A percentile compares a stretch with the other conserved stretches of the same genome.
Evolutionary conservation across 2,888 invertebrate species (phyloP).

Genomic region (Ectemnius continuus): DNA sequence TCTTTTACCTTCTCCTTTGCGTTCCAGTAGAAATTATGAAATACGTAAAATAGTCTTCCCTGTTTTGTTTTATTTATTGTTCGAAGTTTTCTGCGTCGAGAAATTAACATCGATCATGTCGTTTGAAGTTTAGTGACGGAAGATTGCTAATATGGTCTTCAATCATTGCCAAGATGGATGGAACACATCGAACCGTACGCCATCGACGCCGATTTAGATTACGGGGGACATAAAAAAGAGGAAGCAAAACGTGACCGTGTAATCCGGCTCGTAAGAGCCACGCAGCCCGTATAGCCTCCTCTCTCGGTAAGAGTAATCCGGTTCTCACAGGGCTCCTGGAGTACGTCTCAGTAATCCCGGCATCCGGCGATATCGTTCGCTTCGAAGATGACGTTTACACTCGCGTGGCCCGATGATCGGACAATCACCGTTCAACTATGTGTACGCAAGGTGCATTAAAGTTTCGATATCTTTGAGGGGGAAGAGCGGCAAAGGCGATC

Average conservation of each 20-base stretch:
- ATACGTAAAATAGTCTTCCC: no score
- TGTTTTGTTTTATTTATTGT: no score
- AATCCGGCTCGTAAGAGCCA: slow-evolving; percentile 40
- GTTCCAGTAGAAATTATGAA: not conserved
- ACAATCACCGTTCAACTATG: slow-evolving; percentile 40
- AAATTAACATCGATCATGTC: not conserved
- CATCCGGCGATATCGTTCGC: slow-evolving; percentile 46
- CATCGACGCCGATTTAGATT: slow-evolving; percentile 49
- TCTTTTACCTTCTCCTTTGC: slow-evolving; percentile 32
- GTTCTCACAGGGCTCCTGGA: slow-evolving; percentile 59
- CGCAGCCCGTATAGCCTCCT: slow-evolving; percentile 12
- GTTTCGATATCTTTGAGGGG: not conserved
- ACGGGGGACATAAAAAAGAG: slow-evolving; percentile 32
- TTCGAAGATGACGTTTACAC: slow-evolving; percentile 57
- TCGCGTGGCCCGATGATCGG: slow-evolving; percentile 50
- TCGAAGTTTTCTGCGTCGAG: no score
- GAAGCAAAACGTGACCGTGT: slow-evolving; percentile 39
- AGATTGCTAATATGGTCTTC: not conserved
- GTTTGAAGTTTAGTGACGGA: slow-evolving; percentile 1
- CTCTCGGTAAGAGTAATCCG: slow-evolving; percentile 56
- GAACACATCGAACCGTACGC: slow-evolving; percentile 30
- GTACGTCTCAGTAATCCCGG: slow-evolving; percentile 47
- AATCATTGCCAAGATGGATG: slow-evolving; percentile 12
- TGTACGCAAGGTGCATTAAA: slow-evolving; percentile 18
- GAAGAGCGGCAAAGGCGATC: not conserved